These are phyloP conservation scores for Hylia prasina DNA, from an alignment of 2,113 vertebrate genomes.

Conservation along the genomic window DNA sequence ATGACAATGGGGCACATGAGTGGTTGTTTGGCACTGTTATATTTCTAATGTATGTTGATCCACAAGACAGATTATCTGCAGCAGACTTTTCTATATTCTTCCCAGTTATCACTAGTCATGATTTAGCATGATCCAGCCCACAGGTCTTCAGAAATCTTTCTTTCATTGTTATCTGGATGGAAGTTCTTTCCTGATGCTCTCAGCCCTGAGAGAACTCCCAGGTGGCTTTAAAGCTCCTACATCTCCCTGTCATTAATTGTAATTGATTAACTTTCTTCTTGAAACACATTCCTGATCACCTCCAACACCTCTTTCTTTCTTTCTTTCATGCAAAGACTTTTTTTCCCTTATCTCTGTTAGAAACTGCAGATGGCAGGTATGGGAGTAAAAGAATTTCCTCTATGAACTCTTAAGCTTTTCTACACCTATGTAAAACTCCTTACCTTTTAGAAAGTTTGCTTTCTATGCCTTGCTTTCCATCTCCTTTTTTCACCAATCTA, in stretches of 20 bases:
- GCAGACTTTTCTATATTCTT: not conserved
- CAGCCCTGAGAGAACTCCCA: not conserved
- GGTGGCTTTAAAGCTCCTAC: not conserved
- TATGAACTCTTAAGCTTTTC: not conserved
- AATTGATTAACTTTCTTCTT: slow-evolving; percentile 20
- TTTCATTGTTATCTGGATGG: not conserved
- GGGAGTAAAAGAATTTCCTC: not conserved
- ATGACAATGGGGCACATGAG: not conserved
- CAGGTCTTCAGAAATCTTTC: not conserved
- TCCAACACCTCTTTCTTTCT: not conserved
- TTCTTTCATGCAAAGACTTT: not conserved
- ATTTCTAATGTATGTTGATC: not conserved
- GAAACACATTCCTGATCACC: not conserved
- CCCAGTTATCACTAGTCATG: not conserved
- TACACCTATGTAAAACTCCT: not conserved
- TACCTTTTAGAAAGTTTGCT: not conserved
- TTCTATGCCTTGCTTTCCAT: not conserved
- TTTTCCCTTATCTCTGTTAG: not conserved
- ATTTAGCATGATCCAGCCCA: not conserved
- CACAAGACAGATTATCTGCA: not conserved
- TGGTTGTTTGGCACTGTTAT: not conserved
- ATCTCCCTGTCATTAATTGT: not conserved
- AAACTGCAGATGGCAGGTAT: not conserved
- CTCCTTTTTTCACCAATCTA: not conserved
- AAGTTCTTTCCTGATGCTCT: not conserved